Base-by-base conservation (phyloP, 2,113 vertebrate genomes). In the Camelus bactrianus region DNA sequence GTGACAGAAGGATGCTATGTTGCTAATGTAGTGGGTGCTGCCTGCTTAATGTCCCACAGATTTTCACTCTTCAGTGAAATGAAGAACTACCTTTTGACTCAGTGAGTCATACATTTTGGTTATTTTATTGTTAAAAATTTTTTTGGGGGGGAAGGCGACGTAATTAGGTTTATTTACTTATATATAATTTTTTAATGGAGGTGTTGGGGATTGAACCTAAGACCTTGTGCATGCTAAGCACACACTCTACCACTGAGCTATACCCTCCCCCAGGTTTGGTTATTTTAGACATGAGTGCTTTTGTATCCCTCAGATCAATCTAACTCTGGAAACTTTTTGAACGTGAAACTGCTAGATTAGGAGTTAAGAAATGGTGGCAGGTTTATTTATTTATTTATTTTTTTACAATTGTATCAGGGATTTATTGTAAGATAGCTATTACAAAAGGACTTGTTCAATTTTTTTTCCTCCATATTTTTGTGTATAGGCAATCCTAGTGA, bases 311-410 rank as follows among this genome's bases (percentile, higher is more conserved):
- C 22, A 6, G 28, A 54, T 30, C 17, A 42, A 1, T 16, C 17
- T 58, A 38, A 26, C 26, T 92, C 89, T 90, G 32, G n/a, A 84
- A 91, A 81, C 0, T 5, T 85, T 88, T 72, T 58, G 67, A 73
- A 64, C 82, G 73, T 64, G 56, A 92, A 96, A n/a, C 2, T 52
- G 81, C 58, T 32, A 84, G 62, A 50, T 69, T 94, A 93, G 69
- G 92, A 89, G 58, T 84, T 3, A 91, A 75, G 35, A 62, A 90
- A 62, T 54, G 19, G 2, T 70, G 58, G 9, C 22, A 82, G 1
- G 7, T 38, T 75, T 84, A 76, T 35, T 35, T 35, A 35, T 35
- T 35, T 35, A 35, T 42, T 42, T 42, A 5, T 42, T 42, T 42
- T 42, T 42, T 42, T 42, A 60, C 14, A 88, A 65, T n/a, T 81